phyloP scores from a whole-genome alignment of 2,888 invertebrate genomes.

The Cataglyphis cursor region DNA sequence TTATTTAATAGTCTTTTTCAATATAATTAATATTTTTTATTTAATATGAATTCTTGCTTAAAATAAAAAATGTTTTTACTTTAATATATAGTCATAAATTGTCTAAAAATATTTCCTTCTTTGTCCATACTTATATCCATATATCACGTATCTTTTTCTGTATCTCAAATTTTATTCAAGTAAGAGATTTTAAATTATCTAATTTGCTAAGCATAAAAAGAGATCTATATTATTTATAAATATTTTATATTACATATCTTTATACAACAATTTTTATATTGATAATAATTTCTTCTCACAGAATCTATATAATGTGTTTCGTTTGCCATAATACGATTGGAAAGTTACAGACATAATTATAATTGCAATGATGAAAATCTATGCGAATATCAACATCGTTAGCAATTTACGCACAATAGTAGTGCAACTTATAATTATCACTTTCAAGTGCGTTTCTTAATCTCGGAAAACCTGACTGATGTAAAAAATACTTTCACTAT shows the following conservation, averaged over 20 bases:
- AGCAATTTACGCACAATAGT: constrained; percentile 1
- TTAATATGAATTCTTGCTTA: not conserved
- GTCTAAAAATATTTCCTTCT: not conserved
- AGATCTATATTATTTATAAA: not conserved
- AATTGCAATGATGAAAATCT: constrained; percentile 25
- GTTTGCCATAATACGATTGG: constrained; percentile 12
- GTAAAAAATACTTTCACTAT: constrained; percentile 56
- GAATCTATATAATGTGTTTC: constrained; percentile 1
- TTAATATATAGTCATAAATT: not conserved
- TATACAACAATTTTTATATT: not conserved
- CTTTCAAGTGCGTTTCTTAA: constrained; percentile 32
- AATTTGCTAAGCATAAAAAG: not conserved
- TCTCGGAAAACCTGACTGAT: constrained; percentile 5
- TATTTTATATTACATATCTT: not conserved
- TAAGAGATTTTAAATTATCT: not conserved
- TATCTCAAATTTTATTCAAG: not conserved
- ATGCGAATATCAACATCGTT: constrained; percentile 18
- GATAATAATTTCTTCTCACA: not conserved
- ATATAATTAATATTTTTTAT: constrained; percentile 3
- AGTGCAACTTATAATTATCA: constrained; percentile 7
- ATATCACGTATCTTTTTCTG: not conserved
- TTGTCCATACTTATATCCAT: not conserved
- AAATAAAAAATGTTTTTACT: not conserved
- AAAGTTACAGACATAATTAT: constrained; percentile 29
- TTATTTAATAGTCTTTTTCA: not conserved